Base-by-base conservation (phyloP, 1,140 invertebrate species). In the Euura saliciscinereae region DNA sequence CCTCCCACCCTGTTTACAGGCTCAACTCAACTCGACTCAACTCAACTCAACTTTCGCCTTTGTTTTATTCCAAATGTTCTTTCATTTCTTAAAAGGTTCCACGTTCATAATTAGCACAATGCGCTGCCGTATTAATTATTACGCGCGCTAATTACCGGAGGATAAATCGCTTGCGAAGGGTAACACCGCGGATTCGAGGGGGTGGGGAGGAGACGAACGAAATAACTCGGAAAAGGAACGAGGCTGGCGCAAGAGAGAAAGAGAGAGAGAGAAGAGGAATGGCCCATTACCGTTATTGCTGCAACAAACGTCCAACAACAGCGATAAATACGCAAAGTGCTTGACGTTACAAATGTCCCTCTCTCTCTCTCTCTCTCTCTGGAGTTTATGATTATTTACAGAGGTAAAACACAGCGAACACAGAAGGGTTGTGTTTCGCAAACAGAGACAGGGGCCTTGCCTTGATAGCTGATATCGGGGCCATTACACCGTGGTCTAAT, bases 71-170 rank as follows among this genome's bases (percentile, higher is more conserved):
- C 82, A 81, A 88, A 88, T 87, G 86, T 87, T 86, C 87, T 88
- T 89, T 89, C 88, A 89, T 89, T 89, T 88, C 88, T 89, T 89
- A 89, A 89, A 89, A 89, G 87, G 87, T 87, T 88, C 86, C 86
- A 84, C 80, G 78, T 79, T 84, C 82, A 87, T 87, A 87, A 87
- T 88, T 88, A 88, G 86, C 83, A 85, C 86, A 88, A 89, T 88
- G 86, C 86, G 85, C 84, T 79, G 84, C 81, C 76, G 82, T 86
- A 89, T 89, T 88, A 88, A 89, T 89, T 88, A 88, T 88, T 88
- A 83, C 82, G 78, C 80, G 80, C 80, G 83, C 85, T 88, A 88
- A 87, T 88, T 87, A 88, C 82, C 83, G 81, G 79, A 83, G 84
- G 85, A 88, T 87, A 88, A 88, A 87, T 88, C 86, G 85, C 82